Conservation (phyloP, 1,140 invertebrate species). For the Temnothorax curvispinosus region DNA sequence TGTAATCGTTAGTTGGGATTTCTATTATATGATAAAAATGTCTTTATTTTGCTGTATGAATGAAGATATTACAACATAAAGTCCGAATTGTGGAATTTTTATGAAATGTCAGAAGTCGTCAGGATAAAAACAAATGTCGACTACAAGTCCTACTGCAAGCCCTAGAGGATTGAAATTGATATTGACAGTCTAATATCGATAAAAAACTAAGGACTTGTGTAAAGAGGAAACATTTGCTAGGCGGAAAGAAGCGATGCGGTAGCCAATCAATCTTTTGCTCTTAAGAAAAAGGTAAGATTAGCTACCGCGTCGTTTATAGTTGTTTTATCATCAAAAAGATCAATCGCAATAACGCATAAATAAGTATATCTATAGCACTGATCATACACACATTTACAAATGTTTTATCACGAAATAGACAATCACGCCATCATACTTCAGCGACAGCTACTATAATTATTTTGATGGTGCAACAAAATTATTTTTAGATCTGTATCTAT, state of each 20-base stretch:
- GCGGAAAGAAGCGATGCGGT: neutral
- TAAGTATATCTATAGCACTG: no score
- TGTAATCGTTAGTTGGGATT: neutral
- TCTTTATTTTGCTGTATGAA: neutral
- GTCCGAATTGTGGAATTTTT: neutral
- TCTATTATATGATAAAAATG: neutral
- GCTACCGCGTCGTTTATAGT: no score
- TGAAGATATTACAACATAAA: neutral
- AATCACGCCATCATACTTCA: no score
- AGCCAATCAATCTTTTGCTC: neutral
- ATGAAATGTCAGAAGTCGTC: neutral
- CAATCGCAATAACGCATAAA: no score
- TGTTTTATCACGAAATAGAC: no score
- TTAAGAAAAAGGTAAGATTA: neutral
- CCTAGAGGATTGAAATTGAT: neutral
- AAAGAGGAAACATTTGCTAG: neutral
- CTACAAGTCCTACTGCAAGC: neutral
- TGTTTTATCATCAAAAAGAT: no score
- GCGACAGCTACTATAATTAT: no score
- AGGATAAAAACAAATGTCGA: neutral
- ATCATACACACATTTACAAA: no score
- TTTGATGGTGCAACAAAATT: no score
- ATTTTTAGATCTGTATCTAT: no score
- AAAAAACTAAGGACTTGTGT: neutral
- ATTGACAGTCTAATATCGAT: neutral